Evolutionary conservation across 64 coral and sea anemone species (phyloP).

Genomic region (Platygyra sinensis): DNA sequence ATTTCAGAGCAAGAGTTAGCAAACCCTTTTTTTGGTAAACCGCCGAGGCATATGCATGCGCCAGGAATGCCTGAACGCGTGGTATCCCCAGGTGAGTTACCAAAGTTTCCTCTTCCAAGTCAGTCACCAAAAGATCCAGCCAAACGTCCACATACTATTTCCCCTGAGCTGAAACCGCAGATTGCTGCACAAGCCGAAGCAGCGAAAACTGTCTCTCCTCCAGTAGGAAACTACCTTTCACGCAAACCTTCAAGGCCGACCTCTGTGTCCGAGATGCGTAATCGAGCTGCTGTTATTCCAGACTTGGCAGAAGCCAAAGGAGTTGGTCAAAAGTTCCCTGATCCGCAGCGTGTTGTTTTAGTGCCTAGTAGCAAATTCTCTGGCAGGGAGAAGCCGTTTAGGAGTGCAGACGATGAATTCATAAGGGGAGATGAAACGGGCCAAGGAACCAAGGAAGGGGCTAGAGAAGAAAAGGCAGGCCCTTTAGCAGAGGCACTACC

Average conservation of each 20-base stretch:
- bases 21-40: slow-evolving; percentile 34
- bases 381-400: background rate
- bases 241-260: slow-evolving; percentile 49
- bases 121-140: slow-evolving; percentile 4
- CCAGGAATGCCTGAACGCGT: background rate
- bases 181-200: background rate
- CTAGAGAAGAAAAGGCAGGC: background rate
- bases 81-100: slow-evolving; percentile 2
- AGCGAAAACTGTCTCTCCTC: slow-evolving; percentile 44
- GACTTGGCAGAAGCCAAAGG: slow-evolving; percentile 31
- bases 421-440: background rate
- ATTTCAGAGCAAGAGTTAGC: slow-evolving; percentile 44
- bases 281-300: slow-evolving; percentile 81
- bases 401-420: background rate
- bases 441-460: background rate
- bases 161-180: slow-evolving; percentile 4
- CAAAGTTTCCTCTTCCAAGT: background rate
- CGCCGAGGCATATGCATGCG: background rate
- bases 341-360: slow-evolving; percentile 41
- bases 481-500: background rate
- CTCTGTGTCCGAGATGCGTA: slow-evolving; percentile 74
- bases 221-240: slow-evolving; percentile 51
- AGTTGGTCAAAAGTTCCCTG: slow-evolving; percentile 28
- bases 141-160: background rate
- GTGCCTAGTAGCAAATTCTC: background rate